Base-by-base conservation (phyloP, 1,140 invertebrate genomes). In the Zaprionus tsacasi region DNA sequence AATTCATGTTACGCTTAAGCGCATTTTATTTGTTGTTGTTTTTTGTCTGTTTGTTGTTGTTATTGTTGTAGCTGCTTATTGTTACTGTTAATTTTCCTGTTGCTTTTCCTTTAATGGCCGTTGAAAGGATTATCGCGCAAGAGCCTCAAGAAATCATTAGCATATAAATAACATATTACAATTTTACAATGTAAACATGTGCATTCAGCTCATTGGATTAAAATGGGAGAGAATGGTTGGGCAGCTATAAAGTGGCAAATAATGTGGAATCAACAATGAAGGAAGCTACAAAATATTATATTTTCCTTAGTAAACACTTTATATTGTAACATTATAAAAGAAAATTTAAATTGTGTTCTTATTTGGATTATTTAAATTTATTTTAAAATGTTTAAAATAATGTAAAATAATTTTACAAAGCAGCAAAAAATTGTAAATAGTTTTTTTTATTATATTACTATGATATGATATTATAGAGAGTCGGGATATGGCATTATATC, bases 141-240 rank as follows among this genome's bases (percentile, higher is more conserved):
- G 17, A 52, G 15, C 70, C 17, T 50, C n/a, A 45, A 45, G 40
- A 78, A 58, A 66, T 66, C 52, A 83, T 77, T 66, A 71, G 50
- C 75, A 85, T 81, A 78, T 86, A 78, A 81, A 86, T 72, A 81
- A 69, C 25, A 69, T 69, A 75, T 77, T 66, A 67, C 43, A 21
- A 1, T 21, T 21, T 55, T 15, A 8, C 52, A 21, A 6, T 30
- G 7, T 11, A 13, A 55, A n/a, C 21, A 15, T 30, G 25, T 55
- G 25, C 13, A 27, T 30, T 27, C 52, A 30, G 27, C 52, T 55
- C 12, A 30, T 3, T 55, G 52, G 25, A 55, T 55, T 55, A n/a
- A 25, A 48, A 48, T 0, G 13, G 13, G 27, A 10, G 13, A 40
- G 10, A 38, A 38, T 11, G 11, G 1, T 10, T 0, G 1, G 21